Evolutionary conservation across 2,797 vertebrate species (phyloP).

Genomic region (Furcifer pardalis): DNA sequence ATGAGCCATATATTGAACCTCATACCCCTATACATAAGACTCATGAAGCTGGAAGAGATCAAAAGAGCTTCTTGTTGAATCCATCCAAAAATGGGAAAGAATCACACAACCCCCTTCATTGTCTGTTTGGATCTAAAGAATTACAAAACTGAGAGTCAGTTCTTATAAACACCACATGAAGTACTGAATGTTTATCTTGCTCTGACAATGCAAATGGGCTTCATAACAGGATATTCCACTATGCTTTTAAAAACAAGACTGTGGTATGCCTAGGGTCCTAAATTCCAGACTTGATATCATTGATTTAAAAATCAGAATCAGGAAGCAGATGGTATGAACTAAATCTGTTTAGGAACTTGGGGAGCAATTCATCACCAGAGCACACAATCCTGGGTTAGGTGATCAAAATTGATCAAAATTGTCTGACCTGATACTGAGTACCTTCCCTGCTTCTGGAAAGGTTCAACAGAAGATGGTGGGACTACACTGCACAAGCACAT

Average conservation of each 20-base stretch:
- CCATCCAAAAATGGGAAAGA: background rate
- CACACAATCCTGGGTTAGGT: background rate
- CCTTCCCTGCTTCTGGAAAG: background rate
- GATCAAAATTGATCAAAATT: background rate
- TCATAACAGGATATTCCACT: background rate
- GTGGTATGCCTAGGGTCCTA: background rate
- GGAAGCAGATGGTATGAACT: background rate
- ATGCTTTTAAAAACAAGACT: background rate
- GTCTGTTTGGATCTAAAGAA: background rate
- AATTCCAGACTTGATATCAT: background rate
- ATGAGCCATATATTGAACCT: background rate
- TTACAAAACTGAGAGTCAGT: background rate
- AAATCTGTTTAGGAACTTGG: background rate
- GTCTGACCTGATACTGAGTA: background rate
- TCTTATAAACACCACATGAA: background rate
- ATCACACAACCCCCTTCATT: background rate
- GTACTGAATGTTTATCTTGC: too few species aligned
- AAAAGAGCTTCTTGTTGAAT: background rate
- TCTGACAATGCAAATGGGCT: background rate
- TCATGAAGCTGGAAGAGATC: background rate
- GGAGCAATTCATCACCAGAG: background rate
- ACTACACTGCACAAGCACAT: too few species aligned
- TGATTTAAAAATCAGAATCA: background rate
- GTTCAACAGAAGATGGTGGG: background rate
- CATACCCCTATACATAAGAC: background rate